Evolutionary conservation across 2,113 vertebrate species (phyloP).

Genomic region (Lepus europaeus): DNA sequence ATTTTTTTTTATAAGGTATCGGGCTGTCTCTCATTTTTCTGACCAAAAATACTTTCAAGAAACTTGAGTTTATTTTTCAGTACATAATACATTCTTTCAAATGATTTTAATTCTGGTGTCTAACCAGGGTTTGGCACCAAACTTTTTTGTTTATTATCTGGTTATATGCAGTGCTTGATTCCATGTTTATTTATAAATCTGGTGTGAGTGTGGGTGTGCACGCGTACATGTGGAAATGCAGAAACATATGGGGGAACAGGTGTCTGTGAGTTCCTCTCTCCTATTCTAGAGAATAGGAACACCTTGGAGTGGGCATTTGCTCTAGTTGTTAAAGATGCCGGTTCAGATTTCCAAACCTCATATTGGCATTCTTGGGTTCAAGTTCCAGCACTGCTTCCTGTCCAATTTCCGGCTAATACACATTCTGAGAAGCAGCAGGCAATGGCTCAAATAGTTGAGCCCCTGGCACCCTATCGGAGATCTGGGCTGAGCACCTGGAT

Average conservation of each 20-base stretch:
- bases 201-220: neutral
- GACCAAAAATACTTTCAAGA: conserved; percentile 1
- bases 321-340: too few relatives aligned
- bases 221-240: neutral
- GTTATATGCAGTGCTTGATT: neutral
- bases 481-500: too few relatives aligned
- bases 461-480: too few relatives aligned
- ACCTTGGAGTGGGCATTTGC: too few relatives aligned
- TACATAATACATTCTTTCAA: neutral
- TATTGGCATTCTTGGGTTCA: too few relatives aligned
- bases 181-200: neutral
- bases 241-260: neutral
- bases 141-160: neutral
- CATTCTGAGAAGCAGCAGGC: too few relatives aligned
- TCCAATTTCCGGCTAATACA: too few relatives aligned
- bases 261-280: neutral
- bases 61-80: neutral
- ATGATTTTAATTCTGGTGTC: neutral
- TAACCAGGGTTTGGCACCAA: neutral
- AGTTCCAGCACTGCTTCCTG: too few relatives aligned
- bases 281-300: neutral
- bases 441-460: too few relatives aligned
- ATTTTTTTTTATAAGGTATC: neutral
- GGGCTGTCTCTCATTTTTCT: neutral
- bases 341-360: too few relatives aligned